Base-by-base conservation (phyloP, 2,888 invertebrate species). In the Limnephilus auricula region DNA sequence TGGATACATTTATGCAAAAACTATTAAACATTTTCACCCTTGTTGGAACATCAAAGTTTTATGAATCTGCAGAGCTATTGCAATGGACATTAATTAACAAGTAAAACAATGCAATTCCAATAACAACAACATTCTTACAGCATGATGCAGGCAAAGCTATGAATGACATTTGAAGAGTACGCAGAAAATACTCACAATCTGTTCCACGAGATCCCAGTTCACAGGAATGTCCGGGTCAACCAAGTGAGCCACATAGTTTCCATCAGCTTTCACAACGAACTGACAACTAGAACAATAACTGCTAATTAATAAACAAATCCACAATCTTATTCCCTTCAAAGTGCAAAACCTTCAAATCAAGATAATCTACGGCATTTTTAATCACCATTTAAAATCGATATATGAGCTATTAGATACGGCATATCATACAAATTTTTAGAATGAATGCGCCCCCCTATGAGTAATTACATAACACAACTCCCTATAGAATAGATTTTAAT, bases 201-300 rank as follows among this genome's bases (percentile, higher is more conserved):
- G 98, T 95, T 99, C 99, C 94, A 99, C 97, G 93, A 97, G 96
- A 94, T 98, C 97, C 99, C 99, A 99, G 94, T 98, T 98, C 89
- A 99, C 98, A 90, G 99, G 96, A 88, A 97, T 96, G 95, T 99
- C 99, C 65, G 99, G 99, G 95, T 99, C 98, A 93, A 97, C 96
- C 94, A 97, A 95, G 94, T 98, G 97, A 32, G 97, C 96, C 93
- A 97, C 96, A 94, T 98, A 98, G 95, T 99, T 98, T 89, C 97
- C 98, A 94, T 96, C 97, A 93, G 97, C 96, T 94, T 97, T 97
- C 93, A 99, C 98, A 94, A 99, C 97, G 97, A 99, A 99, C 95
- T 99, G 99, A 95, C 99, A 99, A 95, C 99, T 98, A 94, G 92
- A 95, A 95, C 91, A 92, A 93, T 31, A 30, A 79, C 79, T 2